Conservation (phyloP, 35 echinoderm and acorn worm species). For the Patiria miniata region DNA sequence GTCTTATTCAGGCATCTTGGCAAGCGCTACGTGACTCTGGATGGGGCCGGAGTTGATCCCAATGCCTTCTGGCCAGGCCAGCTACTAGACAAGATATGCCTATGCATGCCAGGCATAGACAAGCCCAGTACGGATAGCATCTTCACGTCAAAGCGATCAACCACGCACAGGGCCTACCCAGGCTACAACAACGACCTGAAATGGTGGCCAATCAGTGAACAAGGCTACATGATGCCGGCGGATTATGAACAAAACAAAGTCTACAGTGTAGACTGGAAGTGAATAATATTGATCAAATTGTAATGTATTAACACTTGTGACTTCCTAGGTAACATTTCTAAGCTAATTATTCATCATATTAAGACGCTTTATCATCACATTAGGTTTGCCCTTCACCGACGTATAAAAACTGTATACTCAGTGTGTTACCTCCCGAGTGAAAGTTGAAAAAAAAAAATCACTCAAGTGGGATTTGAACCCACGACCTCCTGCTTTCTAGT, state of each 20-base stretch:
- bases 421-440: no score
- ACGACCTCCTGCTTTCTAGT: no score
- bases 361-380: no score
- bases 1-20: constrained; percentile 80
- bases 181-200: constrained; percentile 60
- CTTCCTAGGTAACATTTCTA: no score
- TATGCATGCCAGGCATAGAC: constrained; percentile 65
- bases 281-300: constrained; percentile 19
- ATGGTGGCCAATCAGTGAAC: constrained; percentile 79
- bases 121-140: constrained; percentile 27
- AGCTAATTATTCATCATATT: no score
- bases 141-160: constrained; percentile 44
- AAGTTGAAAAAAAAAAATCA: no score
- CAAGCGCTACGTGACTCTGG: constrained; percentile 79
- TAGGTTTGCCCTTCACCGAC: no score
- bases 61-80: constrained; percentile 92
- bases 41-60: constrained; percentile 35
- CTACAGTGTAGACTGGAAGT: constrained; percentile 81
- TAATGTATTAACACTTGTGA: no score
- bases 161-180: constrained; percentile 36
- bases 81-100: constrained; percentile 83
- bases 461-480: no score
- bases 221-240: constrained; percentile 65
- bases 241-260: constrained; percentile 74
- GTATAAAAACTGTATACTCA: no score